A percentile compares a stretch with the other conserved stretches of the same genome.
These are phyloP conservation scores for Athrips mouffetella DNA, from an alignment of 2,888 invertebrate species.

Conservation along the genomic window DNA sequence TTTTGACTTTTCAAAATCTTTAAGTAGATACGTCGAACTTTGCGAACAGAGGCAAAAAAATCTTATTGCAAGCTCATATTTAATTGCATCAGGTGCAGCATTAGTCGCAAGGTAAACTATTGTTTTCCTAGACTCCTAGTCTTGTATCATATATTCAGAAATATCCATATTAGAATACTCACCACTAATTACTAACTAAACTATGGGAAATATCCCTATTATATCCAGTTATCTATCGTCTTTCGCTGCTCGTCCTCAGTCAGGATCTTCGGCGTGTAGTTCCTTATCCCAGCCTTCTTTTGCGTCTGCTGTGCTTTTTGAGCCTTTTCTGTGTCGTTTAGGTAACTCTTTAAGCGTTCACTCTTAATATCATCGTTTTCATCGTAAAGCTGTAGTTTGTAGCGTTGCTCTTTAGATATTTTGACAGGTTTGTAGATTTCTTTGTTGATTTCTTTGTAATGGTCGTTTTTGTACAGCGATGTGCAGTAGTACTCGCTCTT, in stretches of 20 bases:
- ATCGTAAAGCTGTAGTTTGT: slow-evolving; percentile 66
- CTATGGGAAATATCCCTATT: slow-evolving; percentile 35
- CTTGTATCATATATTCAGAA: too few species aligned
- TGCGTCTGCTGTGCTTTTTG: slow-evolving; percentile 52
- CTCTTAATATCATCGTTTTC: slow-evolving; percentile 58
- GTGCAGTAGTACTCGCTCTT: slow-evolving; percentile 65
- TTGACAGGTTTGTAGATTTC: slow-evolving; percentile 74
- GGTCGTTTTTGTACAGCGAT: slow-evolving; percentile 73
- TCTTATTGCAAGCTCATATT: too few species aligned
- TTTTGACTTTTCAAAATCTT: too few species aligned
- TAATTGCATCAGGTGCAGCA: too few species aligned
- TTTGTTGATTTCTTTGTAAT: slow-evolving; percentile 69
- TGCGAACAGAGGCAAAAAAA: too few species aligned
- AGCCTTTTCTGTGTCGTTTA: slow-evolving; percentile 64
- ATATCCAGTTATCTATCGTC: slow-evolving; percentile 83
- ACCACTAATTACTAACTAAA: slow-evolving; percentile 7
- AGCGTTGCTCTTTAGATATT: slow-evolving; percentile 68
- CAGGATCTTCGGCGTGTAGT: slow-evolving; percentile 85
- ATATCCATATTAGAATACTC: slow-evolving; percentile 14
- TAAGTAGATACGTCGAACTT: too few species aligned
- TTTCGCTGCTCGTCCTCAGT: slow-evolving; percentile 76
- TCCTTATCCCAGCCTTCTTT: slow-evolving; percentile 81
- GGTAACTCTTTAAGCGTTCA: slow-evolving; percentile 54
- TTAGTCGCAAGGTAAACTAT: too few species aligned
- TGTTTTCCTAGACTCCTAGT: too few species aligned